phyloP scores from a whole-genome alignment of 2,113 vertebrate species.

The Ophthalmolycus amberensis region DNA sequence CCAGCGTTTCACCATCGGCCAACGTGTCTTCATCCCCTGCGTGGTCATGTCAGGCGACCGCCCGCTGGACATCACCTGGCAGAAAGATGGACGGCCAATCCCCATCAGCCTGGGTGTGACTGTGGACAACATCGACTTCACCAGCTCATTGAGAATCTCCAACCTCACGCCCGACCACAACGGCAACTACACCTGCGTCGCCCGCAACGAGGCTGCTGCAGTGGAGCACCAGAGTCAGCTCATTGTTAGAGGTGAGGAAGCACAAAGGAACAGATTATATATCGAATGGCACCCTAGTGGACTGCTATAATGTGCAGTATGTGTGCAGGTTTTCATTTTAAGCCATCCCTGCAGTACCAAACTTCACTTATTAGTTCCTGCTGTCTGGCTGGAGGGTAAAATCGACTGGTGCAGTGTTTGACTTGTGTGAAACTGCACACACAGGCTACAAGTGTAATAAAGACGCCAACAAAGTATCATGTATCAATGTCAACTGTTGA shows the following conservation, averaged over 20 bases:
- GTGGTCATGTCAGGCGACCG: conserved; percentile 98
- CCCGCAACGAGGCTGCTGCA: conserved; percentile 94
- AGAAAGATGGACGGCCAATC: conserved; percentile 95
- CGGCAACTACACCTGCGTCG: conserved; percentile 98
- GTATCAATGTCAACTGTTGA: conserved; percentile 8
- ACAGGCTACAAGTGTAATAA: not conserved
- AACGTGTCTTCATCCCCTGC: conserved; percentile 97
- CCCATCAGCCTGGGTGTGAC: conserved; percentile 94
- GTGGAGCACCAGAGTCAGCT: conserved; percentile 98
- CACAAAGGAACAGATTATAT: conserved; percentile 1
- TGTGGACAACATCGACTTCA: conserved; percentile 99
- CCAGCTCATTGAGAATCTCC: conserved; percentile 95
- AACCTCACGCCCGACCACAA: conserved; percentile 97
- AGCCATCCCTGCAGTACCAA: conserved; percentile 10
- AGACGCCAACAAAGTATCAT: not conserved
- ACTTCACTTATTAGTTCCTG: conserved; percentile 17
- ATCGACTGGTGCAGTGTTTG: not conserved
- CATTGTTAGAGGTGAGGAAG: conserved; percentile 92
- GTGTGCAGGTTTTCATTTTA: conserved; percentile 31
- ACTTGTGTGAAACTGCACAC: not conserved
- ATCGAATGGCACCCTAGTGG: conserved; percentile 17
- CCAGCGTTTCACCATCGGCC: conserved; percentile 96
- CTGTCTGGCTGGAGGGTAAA: conserved; percentile 10
- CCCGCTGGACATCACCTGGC: conserved; percentile 99
- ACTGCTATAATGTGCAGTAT: conserved; percentile 13